Conservation (phyloP, 1,140 invertebrate species). For the Macrobrachium nipponense region DNA sequence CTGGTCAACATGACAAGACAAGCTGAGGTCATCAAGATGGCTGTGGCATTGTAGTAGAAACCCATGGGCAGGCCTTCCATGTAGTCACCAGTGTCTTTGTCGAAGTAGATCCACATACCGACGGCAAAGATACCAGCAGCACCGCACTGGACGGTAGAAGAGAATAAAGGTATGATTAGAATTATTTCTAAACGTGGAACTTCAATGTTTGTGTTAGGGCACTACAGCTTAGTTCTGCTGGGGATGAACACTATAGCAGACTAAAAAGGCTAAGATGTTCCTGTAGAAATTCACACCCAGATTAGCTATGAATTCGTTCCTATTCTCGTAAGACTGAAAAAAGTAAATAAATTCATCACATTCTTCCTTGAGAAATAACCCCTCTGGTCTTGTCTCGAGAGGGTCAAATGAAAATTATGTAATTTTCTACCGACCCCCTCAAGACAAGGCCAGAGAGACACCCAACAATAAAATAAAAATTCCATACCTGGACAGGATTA, state of each 20-base stretch:
- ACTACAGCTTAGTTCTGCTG: slow-evolving; percentile 75
- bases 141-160: slow-evolving; percentile 76
- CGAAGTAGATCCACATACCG: slow-evolving; percentile 82
- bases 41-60: slow-evolving; percentile 83
- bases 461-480: too few relatives aligned
- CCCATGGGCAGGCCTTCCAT: slow-evolving; percentile 79
- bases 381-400: too few relatives aligned
- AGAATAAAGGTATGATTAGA: slow-evolving; percentile 30
- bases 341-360: too few relatives aligned
- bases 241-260: too few relatives aligned
- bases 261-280: slow-evolving; percentile 74
- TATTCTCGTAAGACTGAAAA: slow-evolving; percentile 81
- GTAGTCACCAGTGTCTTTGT: slow-evolving; percentile 84
- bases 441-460: too few relatives aligned
- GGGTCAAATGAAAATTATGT: too few relatives aligned
- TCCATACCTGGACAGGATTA: too few relatives aligned
- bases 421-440: too few relatives aligned
- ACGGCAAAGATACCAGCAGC: slow-evolving; percentile 81
- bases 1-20: slow-evolving; percentile 79
- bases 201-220: not conserved
- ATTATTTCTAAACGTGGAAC: not conserved
- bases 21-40: slow-evolving; percentile 79
- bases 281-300: slow-evolving; percentile 76
- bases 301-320: slow-evolving; percentile 77
- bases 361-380: too few relatives aligned